These are phyloP conservation scores for Rhinoraja longicauda DNA, from an alignment of 2,797 vertebrate genomes.

Conservation along the genomic window DNA sequence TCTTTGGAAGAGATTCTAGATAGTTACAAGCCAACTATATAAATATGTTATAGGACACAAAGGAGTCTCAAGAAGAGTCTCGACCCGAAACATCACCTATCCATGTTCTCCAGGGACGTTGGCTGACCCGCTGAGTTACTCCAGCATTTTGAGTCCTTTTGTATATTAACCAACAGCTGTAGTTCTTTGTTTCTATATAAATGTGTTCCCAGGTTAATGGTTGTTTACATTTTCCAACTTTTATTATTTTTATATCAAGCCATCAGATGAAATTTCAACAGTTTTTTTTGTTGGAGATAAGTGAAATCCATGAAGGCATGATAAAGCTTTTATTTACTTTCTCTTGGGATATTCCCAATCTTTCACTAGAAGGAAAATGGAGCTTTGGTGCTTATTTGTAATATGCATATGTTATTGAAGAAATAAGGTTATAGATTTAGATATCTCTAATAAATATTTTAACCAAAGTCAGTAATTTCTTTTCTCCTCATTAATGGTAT, in stretches of 20 bases:
- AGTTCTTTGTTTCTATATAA: too few species aligned
- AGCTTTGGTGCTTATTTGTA: background rate
- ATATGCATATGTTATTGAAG: background rate
- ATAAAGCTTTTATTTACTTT: background rate
- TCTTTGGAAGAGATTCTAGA: background rate
- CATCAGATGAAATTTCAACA: too few species aligned
- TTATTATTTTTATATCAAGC: too few species aligned
- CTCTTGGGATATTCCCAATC: background rate
- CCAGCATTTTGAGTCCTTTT: too few species aligned
- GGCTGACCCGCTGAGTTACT: too few species aligned
- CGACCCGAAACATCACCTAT: too few species aligned
- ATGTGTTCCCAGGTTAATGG: background rate
- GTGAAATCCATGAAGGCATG: background rate
- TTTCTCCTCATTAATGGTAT: background rate
- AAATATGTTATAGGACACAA: background rate
- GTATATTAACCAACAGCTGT: too few species aligned
- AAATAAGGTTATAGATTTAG: background rate
- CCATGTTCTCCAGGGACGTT: too few species aligned
- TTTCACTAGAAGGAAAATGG: background rate
- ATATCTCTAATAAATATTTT: background rate
- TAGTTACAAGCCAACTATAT: background rate
- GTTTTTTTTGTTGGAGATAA: background rate
- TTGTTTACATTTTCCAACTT: too few species aligned
- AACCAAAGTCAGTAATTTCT: background rate
- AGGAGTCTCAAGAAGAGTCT: too few species aligned